phyloP scores from a whole-genome alignment of 2,888 invertebrate species.

The Idaea aversata region DNA sequence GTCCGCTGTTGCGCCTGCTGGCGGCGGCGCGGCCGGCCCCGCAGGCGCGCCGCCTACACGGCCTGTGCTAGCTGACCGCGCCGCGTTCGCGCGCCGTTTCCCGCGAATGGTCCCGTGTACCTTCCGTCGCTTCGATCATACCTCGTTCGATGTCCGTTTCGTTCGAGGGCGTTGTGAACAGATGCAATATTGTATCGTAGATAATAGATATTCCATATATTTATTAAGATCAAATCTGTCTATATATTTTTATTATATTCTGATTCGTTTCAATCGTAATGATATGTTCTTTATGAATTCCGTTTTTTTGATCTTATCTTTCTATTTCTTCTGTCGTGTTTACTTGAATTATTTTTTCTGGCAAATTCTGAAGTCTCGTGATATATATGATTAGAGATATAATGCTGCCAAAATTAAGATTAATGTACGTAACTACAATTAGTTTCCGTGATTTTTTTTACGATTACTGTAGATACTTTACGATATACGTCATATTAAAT shows the following conservation, averaged over 20 bases:
- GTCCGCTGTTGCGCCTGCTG: slow-evolving; percentile 67
- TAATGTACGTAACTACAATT: not conserved
- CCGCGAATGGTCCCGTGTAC: not conserved
- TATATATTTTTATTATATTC: not conserved
- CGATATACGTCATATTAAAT: slow-evolving; percentile 13
- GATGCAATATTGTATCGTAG: not conserved
- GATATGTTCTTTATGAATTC: too few species aligned
- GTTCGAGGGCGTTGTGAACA: not conserved
- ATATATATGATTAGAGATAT: slow-evolving; percentile 3
- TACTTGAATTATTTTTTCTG: not conserved
- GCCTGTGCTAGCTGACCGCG: slow-evolving; percentile 54
- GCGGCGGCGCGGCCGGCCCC: slow-evolving; percentile 75
- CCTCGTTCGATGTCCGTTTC: not conserved
- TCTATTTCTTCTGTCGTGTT: too few species aligned
- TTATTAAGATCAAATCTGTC: not conserved
- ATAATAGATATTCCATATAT: not conserved
- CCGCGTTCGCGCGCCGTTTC: slow-evolving; percentile 10
- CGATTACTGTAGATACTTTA: not conserved
- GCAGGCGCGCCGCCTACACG: slow-evolving; percentile 65
- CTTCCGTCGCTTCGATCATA: slow-evolving; percentile 3
- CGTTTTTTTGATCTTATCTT: too few species aligned
- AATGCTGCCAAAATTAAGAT: slow-evolving; percentile 2
- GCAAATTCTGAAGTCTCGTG: slow-evolving; percentile 2
- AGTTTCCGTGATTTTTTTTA: slow-evolving; percentile 3
- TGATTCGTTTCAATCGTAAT: not conserved